Percentiles rank a stretch among this genome's conserved stretches.
Evolutionary conservation across 2,113 vertebrate genomes (phyloP).

Genomic region (Apistogramma diplotaenia): DNA sequence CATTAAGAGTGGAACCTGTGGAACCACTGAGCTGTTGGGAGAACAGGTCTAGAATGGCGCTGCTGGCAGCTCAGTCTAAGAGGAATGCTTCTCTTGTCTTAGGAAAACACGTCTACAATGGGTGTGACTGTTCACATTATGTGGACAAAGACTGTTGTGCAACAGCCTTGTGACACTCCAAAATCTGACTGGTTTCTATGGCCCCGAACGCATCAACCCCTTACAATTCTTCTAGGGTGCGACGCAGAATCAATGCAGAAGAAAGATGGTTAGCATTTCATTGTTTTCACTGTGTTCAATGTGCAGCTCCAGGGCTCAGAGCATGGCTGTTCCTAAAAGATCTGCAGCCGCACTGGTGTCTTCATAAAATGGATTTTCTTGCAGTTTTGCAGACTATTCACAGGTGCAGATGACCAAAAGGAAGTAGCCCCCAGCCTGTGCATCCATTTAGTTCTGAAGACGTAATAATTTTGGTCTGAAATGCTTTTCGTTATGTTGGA

Average conservation of each 20-base stretch:
- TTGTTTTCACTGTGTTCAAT: not conserved
- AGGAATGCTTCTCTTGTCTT: conserved; percentile 26
- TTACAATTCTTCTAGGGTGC: not conserved
- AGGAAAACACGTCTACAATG: conserved; percentile 13
- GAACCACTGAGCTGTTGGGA: too few relatives aligned
- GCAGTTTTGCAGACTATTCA: not conserved
- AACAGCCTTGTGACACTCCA: conserved; percentile 27
- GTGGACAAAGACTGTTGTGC: conserved; percentile 43
- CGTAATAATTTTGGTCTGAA: not conserved
- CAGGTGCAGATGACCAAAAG: not conserved
- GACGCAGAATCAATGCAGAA: not conserved
- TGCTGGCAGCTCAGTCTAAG: not conserved
- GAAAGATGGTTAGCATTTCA: not conserved
- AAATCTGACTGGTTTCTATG: conserved; percentile 22
- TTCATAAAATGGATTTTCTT: not conserved
- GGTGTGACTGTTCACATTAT: conserved; percentile 43
- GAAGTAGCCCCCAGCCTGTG: not conserved
- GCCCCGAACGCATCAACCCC: conserved; percentile 1
- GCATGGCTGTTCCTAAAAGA: not conserved
- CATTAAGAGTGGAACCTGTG: too few relatives aligned
- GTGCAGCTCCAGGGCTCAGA: not conserved
- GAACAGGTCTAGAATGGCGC: not conserved
- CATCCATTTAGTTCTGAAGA: not conserved
- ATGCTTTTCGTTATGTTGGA: not conserved
- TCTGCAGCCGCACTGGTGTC: not conserved